Evolutionary conservation across 2,888 invertebrate genomes (phyloP), one percentile per base, ranked within the genome.

Genomic region (Nephrotoma guestfalica): DNA sequence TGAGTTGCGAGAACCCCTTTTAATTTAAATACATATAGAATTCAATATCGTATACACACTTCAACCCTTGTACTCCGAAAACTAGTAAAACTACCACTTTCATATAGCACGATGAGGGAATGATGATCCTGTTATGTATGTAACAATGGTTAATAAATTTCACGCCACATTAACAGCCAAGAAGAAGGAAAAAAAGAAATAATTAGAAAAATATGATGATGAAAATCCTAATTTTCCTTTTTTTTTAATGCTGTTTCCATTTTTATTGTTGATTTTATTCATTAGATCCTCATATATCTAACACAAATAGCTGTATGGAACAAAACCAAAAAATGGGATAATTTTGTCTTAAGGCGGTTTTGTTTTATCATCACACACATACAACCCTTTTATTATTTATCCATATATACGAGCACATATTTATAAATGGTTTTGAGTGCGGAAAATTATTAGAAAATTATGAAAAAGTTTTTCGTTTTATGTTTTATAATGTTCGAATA

Each of bases 141-240:
- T 71, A 71, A 30, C 71, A 71, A 71, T 71, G 71, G 71, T 71
- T 87, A 88, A 89, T 89, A 89, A 89, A 89, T 89, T 89, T 89
- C 88, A 89, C 88, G 89, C 89, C 88, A 88, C 89, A 89, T 89
- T 89, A 89, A 88, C 89, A 88, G 88, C 87, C 88, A 88, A 89
- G 89, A 89, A 57, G 18, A 71, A 57, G 15, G 30, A 30, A 57
- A 57, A 57, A 57, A 57, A 57, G 15, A 57, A 57, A 71, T 71
- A 71, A 71, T 71, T 71, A 71, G 71, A 71, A 71, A 71, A 71
- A 71, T 71, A 71, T 71, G 71, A 71, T 71, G 71, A 71, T 71
- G 71, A 71, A 71, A 71, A 71, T 71, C 71, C 71, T 71, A 71
- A 71, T 71, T 71, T 71, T 85, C 86, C 86, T 86, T 85, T 47